Conservation (phyloP, 2,113 vertebrate genomes). For the Polypterus bichir region DNA sequence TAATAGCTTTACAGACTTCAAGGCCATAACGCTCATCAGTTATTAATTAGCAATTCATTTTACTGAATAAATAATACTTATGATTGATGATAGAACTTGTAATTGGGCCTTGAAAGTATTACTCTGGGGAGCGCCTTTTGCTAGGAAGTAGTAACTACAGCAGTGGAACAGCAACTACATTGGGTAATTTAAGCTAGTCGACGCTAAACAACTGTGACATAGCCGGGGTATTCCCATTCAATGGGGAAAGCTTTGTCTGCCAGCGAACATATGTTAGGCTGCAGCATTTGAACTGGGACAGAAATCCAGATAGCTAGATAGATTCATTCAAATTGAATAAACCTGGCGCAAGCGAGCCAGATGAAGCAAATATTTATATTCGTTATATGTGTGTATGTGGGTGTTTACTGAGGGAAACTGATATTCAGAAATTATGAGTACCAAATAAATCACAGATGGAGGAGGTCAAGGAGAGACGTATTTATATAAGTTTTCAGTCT, state of each 20-base stretch:
- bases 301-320: background rate
- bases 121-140: constrained; percentile 66
- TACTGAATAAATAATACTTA: constrained; percentile 98
- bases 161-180: constrained; percentile 56
- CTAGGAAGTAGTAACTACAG: constrained; percentile 67
- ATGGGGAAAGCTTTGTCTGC: constrained; percentile 15
- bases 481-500: no score
- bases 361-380: no score
- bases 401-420: no score
- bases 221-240: constrained; percentile 30
- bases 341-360: no score
- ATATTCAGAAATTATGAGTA: no score
- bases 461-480: no score
- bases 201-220: constrained; percentile 44
- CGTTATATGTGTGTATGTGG: no score
- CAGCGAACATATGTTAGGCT: constrained; percentile 1
- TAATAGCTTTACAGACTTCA: constrained; percentile 87
- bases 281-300: background rate
- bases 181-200: constrained; percentile 37
- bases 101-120: constrained; percentile 85
- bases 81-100: constrained; percentile 98
- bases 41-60: constrained; percentile 99
- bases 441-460: no score
- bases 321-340: no score
- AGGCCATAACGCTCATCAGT: constrained; percentile 99